Conservation (phyloP, 2,888 invertebrate species). For the Catocala sponsa region DNA sequence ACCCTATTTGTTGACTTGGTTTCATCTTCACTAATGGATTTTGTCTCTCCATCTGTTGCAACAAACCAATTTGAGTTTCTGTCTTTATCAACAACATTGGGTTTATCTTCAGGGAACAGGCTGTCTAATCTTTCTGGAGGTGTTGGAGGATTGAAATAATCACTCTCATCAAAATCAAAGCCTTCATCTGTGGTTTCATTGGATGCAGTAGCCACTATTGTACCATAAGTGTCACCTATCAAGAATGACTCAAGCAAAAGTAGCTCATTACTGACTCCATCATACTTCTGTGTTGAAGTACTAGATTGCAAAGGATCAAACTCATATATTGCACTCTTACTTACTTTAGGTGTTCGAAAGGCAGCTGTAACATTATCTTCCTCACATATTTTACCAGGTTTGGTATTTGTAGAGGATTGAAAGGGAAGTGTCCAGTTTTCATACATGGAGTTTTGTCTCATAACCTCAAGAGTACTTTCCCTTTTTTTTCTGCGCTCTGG, state of each 20-base stretch:
- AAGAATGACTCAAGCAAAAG: conserved; percentile 90
- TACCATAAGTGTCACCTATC: conserved; percentile 91
- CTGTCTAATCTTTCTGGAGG: conserved; percentile 90
- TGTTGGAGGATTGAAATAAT: conserved; percentile 87
- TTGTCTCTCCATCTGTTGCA: conserved; percentile 50
- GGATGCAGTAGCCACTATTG: conserved; percentile 83
- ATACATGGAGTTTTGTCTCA: conserved; percentile 77
- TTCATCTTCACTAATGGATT: conserved; percentile 55
- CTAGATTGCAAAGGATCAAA: conserved; percentile 90
- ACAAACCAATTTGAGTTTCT: conserved; percentile 81
- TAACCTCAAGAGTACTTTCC: conserved; percentile 60
- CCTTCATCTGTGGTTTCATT: conserved; percentile 75
- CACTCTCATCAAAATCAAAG: conserved; percentile 73
- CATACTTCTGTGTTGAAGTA: conserved; percentile 61
- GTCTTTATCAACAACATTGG: conserved; percentile 64
- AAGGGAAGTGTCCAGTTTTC: conserved; percentile 77
- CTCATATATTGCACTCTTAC: conserved; percentile 91
- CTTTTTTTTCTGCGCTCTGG: conserved; percentile 72
- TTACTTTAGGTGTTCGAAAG: conserved; percentile 55
- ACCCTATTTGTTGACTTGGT: conserved; percentile 66
- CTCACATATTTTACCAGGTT: conserved; percentile 7
- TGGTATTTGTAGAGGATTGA: conserved; percentile 43
- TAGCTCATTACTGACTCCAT: conserved; percentile 89
- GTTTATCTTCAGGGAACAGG: conserved; percentile 74
- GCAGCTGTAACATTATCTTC: not conserved